phyloP scores from a whole-genome alignment of 2,113 vertebrate species.

The Bufo gargarizans region DNA sequence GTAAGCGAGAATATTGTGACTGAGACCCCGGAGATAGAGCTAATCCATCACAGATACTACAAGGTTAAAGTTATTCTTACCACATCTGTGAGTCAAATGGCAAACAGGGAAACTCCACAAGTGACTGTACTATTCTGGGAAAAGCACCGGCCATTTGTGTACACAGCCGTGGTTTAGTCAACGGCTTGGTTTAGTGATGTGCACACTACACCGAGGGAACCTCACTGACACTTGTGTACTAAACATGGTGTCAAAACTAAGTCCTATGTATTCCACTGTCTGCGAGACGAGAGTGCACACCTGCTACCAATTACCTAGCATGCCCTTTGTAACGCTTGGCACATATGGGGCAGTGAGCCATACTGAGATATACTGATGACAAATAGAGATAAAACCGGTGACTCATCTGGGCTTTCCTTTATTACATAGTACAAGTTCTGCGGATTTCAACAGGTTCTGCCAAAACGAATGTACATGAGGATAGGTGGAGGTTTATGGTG shows the following conservation, averaged over 20 bases:
- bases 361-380: neutral
- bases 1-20: too few relatives aligned
- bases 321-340: neutral
- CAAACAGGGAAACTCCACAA: conserved; percentile 21
- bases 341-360: neutral
- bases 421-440: neutral
- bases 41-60: neutral
- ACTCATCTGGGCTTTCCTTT: neutral
- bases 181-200: neutral
- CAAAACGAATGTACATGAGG: neutral
- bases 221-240: neutral
- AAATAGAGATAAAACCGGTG: neutral
- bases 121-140: conserved; percentile 33
- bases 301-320: neutral
- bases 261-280: neutral
- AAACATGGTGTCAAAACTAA: neutral
- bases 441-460: neutral
- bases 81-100: conserved; percentile 14
- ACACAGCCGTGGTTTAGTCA: conserved; percentile 19
- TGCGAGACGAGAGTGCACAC: neutral
- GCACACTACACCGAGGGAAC: neutral
- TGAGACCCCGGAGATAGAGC: too few relatives aligned
- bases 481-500: neutral
- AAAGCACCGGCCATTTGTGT: conserved; percentile 25
- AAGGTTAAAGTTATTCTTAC: neutral